Base-by-base conservation (phyloP, 2,797 vertebrate genomes). In the Oceanodroma leucorhoa region DNA sequence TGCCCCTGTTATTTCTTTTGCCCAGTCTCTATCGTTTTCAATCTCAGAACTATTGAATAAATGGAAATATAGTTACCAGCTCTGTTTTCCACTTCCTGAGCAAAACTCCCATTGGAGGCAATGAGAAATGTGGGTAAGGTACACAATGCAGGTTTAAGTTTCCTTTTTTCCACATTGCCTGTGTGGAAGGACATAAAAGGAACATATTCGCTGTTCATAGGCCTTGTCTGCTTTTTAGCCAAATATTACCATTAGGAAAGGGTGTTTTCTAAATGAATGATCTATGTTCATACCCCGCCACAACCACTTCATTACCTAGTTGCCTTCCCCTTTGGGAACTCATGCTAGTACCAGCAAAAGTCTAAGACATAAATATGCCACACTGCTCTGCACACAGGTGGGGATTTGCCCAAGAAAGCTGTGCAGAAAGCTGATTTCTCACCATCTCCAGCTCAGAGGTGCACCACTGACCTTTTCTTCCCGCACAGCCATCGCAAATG, bases 391-490 rank as follows among this genome's bases (percentile, higher is more conserved):
- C 62, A 70, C 21, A 9, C 17, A 51, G 62, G 60, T 45, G 30
- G 81, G 70, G 38, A 82, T 70, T 79, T 85, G 22, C 66, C 76
- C 51, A 62, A 66, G 50, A 16, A 91, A 89, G 32, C 58, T 36
- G 24, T 10, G 22, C 57, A 87, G 78, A 73, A 89, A 91, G 38
- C 10, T 38, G 32, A n/a, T 80, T 88, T 91, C 77, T 95, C 34
- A 78, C 90, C 71, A 51, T 29, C 40, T 82, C 65, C 90, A 91
- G 53, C 50, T 83, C 83, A 80, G 48, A 87, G 29, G 7, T 89
- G n/a, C 30, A 65, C 51, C 50, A 55, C 38, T 94, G 89, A 94
- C 81, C 93, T 95, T 96, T 96, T 46, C 86, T 94, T 81, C 51
- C 60, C 8, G 8, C 45, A n/a, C 0, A 77, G n/a, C 60, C 78